Conservation (phyloP, 2,888 invertebrate genomes). For the Drosophila conformis region DNA sequence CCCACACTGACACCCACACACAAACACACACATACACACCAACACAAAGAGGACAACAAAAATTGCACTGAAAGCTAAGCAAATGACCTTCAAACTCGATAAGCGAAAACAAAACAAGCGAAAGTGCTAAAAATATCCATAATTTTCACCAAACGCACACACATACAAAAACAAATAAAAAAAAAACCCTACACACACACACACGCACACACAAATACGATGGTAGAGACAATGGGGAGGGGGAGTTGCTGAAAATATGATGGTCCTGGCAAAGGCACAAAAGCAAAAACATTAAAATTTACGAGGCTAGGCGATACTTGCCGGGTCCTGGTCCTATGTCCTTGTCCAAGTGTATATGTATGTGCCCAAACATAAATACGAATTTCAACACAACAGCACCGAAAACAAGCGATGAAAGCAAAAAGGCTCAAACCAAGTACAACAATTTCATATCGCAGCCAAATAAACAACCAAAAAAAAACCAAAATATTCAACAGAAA, state of each 20-base stretch:
- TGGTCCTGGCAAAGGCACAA: constrained; percentile 58
- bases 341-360: constrained; percentile 42
- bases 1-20: constrained; percentile 1
- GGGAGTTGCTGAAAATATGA: constrained; percentile 66
- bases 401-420: constrained; percentile 67
- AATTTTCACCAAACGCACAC: constrained; percentile 64
- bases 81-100: constrained; percentile 81
- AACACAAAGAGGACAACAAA: constrained; percentile 10
- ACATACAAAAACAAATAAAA: constrained; percentile 5
- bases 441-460: constrained; percentile 62
- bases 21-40: not conserved
- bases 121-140: constrained; percentile 81
- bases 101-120: constrained; percentile 80
- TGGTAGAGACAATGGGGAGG: not conserved
- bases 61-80: constrained; percentile 68
- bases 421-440: constrained; percentile 53
- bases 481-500: constrained; percentile 21
- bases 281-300: constrained; percentile 75
- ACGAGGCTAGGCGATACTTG: constrained; percentile 66
- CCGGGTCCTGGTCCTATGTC: constrained; percentile 30
- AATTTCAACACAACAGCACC: constrained; percentile 70
- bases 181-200: constrained; percentile 17
- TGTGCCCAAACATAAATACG: constrained; percentile 71
- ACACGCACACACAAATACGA: constrained; percentile 11
- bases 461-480: constrained; percentile 56